phyloP scores from a whole-genome alignment of 2,113 vertebrate genomes.

The Macquaria australasica region DNA sequence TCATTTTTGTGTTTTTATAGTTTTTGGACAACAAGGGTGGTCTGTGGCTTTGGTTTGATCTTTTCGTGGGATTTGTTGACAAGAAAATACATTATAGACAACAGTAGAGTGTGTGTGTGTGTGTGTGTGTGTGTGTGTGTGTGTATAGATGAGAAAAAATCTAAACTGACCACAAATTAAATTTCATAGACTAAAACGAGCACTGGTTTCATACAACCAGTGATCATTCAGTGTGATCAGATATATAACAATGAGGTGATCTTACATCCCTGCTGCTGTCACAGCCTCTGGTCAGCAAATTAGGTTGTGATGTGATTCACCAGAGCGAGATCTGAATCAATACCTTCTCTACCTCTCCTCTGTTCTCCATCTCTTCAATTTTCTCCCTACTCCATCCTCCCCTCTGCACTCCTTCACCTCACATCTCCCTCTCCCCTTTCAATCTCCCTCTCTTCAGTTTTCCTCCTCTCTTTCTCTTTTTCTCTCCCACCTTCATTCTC shows the following conservation, averaged over 20 bases:
- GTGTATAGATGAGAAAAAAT: background rate
- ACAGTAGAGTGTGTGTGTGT: too few relatives aligned
- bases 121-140: too few relatives aligned
- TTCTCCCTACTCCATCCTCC: slow-evolving; percentile 19
- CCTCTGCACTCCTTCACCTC: slow-evolving; percentile 37
- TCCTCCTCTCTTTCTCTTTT: background rate
- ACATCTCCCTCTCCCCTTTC: slow-evolving; percentile 24
- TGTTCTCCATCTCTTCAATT: slow-evolving; percentile 47
- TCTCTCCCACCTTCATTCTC: slow-evolving; percentile 26
- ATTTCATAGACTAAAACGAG: background rate
- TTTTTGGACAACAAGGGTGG: background rate
- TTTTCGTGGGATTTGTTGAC: background rate
- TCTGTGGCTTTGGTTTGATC: background rate
- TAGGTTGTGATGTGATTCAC: slow-evolving; percentile 72
- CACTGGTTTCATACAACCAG: background rate
- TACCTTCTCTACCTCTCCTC: slow-evolving; percentile 60
- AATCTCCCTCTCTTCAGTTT: slow-evolving; percentile 30
- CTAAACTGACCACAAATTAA: background rate
- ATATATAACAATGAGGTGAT: slow-evolving; percentile 31
- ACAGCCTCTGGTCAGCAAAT: slow-evolving; percentile 52
- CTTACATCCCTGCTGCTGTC: slow-evolving; percentile 40
- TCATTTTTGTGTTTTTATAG: slow-evolving; percentile 6
- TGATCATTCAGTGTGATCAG: slow-evolving; percentile 9
- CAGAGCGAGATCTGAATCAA: slow-evolving; percentile 71
- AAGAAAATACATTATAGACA: background rate